Percentiles rank a stretch among this genome's conserved stretches.
phyloP scores from a whole-genome alignment of 2,888 invertebrate genomes.

The Diaperis boleti region DNA sequence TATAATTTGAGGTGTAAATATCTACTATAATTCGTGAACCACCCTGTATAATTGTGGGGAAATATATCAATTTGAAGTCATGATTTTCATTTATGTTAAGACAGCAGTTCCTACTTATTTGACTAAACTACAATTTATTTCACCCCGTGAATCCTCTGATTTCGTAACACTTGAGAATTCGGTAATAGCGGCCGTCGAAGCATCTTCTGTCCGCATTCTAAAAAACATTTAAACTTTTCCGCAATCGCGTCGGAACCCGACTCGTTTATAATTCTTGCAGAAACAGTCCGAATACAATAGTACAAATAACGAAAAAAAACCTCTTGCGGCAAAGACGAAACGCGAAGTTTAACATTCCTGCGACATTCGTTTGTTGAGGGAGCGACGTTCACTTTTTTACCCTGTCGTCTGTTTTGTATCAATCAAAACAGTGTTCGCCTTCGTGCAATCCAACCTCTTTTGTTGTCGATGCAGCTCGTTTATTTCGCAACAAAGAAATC shows the following conservation, averaged over 20 bases:
- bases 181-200: no score
- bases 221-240: neutral
- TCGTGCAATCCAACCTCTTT: conserved; percentile 54
- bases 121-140: no score
- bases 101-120: no score
- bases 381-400: conserved; percentile 61
- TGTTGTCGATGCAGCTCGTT: conserved; percentile 59
- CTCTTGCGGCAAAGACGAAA: conserved; percentile 42
- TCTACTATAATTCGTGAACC: no score
- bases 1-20: no score
- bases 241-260: conserved; percentile 5
- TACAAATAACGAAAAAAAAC: conserved; percentile 54
- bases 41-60: no score
- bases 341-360: conserved; percentile 59
- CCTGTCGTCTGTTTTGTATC: conserved; percentile 64
- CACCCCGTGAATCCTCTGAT: no score
- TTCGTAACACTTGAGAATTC: no score
- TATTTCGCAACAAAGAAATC: conserved; percentile 61
- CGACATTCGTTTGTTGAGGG: conserved; percentile 62
- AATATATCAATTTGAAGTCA: no score
- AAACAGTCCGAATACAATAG: conserved; percentile 58
- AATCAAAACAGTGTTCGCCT: conserved; percentile 61
- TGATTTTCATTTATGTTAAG: no score
- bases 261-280: conserved; percentile 12
- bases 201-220: no score